These are phyloP conservation scores for Lepus oiostolus DNA, from an alignment of 2,797 vertebrate species.

Conservation along the genomic window DNA sequence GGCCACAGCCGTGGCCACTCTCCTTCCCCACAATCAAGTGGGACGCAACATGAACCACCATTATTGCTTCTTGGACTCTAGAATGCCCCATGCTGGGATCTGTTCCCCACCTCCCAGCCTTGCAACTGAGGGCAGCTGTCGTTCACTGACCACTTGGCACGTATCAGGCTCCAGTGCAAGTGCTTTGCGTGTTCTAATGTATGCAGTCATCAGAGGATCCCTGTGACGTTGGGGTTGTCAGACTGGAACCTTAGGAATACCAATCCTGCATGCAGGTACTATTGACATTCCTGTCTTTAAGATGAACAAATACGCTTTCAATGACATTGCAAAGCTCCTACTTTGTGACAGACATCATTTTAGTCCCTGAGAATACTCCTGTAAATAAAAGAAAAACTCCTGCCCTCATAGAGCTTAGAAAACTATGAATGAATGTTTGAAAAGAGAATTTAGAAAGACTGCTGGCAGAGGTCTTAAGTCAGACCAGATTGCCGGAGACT, in stretches of 20 bases:
- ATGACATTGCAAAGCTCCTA: constrained; percentile 23
- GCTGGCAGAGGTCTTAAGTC: background rate
- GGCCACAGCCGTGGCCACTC: background rate
- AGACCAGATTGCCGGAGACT: background rate
- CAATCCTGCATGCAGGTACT: background rate
- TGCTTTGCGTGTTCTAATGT: background rate
- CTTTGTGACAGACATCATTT: background rate
- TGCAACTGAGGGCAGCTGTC: background rate
- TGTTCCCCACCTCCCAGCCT: background rate
- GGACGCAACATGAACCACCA: background rate
- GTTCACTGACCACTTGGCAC: background rate
- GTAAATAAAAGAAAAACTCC: background rate
- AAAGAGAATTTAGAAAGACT: constrained; percentile 21
- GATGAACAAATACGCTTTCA: constrained; percentile 19
- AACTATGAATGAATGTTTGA: background rate
- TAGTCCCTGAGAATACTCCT: background rate
- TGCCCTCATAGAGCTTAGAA: background rate
- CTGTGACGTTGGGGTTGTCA: background rate
- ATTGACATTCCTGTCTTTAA: constrained; percentile 34
- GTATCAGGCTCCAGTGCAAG: background rate
- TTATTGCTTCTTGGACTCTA: background rate
- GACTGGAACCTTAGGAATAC: background rate
- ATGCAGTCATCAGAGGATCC: background rate
- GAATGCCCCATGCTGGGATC: background rate
- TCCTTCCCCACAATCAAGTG: background rate